Base-by-base conservation (phyloP, 2,113 vertebrate species). In the Hiodon tergisus region DNA sequence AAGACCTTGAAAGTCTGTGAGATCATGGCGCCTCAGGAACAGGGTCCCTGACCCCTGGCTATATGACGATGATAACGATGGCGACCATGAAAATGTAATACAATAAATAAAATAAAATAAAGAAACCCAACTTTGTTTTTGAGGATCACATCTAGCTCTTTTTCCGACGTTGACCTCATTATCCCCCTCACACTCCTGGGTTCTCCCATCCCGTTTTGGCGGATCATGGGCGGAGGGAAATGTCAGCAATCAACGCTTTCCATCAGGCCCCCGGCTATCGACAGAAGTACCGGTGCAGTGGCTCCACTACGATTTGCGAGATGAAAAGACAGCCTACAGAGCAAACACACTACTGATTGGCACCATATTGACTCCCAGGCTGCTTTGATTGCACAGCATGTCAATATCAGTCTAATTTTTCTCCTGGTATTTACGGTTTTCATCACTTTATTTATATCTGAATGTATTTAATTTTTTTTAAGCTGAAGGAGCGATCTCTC, bases 311-410 rank as follows among this genome's bases (percentile, higher is more conserved):
- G 88, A 84, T 85, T 85, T 84, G 76, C 17, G 57, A 88, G 88
- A 89, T 90, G 86, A 91, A 88, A 91, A 86, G 83, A 83, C 77
- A 75, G 80, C 80, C 62, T 80, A 81, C 83, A 83, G 81, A 85
- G 87, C 81, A 87, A 86, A 86, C 86, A 85, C 81, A 83, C 80
- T 78, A 78, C 86, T 91, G 89, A 91, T 92, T 92, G 91, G 88
- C 88, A 89, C 85, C 88, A 85, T 83, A 87, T 89, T 81, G 89
- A 86, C 88, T 88, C 83, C 79, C 84, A 78, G 87, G 84, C 87
- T 82, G 80, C 77, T 89, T 85, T 91, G 88, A 91, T 91, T 91
- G 86, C 88, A 70, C 81, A 80, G 71, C 82, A 86, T 85, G 89
- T 89, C 87, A 87, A 88, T 88, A 87, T 85, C 82, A 79, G 55